Evolutionary conservation across 2,113 vertebrate species (phyloP), one percentile per base, ranked within the genome.

Genomic region (Sinocyclocheilus anophthalmus): DNA sequence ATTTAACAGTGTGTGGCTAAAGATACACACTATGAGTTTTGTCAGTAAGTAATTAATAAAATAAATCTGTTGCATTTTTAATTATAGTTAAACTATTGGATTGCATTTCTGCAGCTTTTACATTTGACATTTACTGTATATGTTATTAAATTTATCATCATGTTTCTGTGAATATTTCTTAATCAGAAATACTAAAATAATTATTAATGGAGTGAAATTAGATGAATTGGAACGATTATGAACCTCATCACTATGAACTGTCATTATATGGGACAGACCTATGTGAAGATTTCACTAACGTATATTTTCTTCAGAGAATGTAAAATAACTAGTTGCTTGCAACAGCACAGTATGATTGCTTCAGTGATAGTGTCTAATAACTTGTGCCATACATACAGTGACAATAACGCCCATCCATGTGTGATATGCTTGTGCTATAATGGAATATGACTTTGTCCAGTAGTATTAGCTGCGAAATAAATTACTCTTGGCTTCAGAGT

Each of bases 361-460:
- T 1, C 0, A 61, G 57, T 10, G 20, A n/a, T 61, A 61, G 22
- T n/a, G 22, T n/a, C 57, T 61, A 22, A n/a, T 61, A 26, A 26
- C 8, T 48, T 65, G 59, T 5, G 14, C 37, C 59, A 65, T 14
- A 12, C 59, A 81, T 81, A 16, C 2, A 14, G 55, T 22, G 55
- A 61, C 22, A 63, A 80, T 81, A 65, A 16, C 3, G 33, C 3
- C 33, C 57, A 45, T 14, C 33, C 22, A 3, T 18, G 59, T 81
- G 59, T 45, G n/a, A 18, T 65, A 30, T 11, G 4, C 37, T 24
- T 81, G 37, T 2, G 16, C 59, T 65, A 48, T 24, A 65, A 81
- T 67, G 79, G 59, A 81, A 81, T 67, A 24, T 67, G 79, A 67
- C 39, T 81, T 81, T 67, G 79, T 81, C 61, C 61, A 26, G 79